Evolutionary conservation across 1,140 invertebrate species (phyloP).

Genomic region (Andricus grossulariae): DNA sequence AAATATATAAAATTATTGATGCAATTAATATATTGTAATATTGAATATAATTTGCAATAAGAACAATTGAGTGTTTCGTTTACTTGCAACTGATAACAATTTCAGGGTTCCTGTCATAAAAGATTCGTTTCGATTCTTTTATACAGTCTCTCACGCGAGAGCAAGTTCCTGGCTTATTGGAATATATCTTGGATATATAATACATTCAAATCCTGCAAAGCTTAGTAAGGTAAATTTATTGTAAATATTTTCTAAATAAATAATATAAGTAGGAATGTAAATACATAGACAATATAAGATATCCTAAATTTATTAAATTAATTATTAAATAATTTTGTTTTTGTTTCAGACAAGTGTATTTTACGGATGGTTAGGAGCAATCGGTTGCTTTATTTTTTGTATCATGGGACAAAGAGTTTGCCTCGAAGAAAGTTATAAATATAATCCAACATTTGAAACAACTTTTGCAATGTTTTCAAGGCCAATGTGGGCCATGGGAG

Average conservation of each 20-base stretch:
- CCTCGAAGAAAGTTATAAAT: slow-evolving; percentile 17
- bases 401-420: neutral
- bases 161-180: slow-evolving; percentile 78
- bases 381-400: neutral
- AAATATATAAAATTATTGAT: too few relatives aligned
- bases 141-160: slow-evolving; percentile 67
- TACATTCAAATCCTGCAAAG: neutral
- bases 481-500: slow-evolving; percentile 67
- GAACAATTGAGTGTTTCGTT: too few relatives aligned
- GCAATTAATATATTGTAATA: too few relatives aligned
- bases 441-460: slow-evolving; percentile 40
- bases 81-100: too few relatives aligned
- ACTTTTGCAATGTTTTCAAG: slow-evolving; percentile 66
- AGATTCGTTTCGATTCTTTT: slow-evolving; percentile 41
- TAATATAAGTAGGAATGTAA: neutral
- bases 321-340: neutral
- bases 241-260: slow-evolving; percentile 13
- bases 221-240: neutral
- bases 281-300: neutral
- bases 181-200: slow-evolving; percentile 74
- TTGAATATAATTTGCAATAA: too few relatives aligned
- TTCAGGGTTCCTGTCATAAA: neutral
- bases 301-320: too few relatives aligned
- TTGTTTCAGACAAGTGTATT: neutral
- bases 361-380: slow-evolving; percentile 2